Evolutionary conservation across 2,888 invertebrate species (phyloP).

Genomic region (Acleris cristana): DNA sequence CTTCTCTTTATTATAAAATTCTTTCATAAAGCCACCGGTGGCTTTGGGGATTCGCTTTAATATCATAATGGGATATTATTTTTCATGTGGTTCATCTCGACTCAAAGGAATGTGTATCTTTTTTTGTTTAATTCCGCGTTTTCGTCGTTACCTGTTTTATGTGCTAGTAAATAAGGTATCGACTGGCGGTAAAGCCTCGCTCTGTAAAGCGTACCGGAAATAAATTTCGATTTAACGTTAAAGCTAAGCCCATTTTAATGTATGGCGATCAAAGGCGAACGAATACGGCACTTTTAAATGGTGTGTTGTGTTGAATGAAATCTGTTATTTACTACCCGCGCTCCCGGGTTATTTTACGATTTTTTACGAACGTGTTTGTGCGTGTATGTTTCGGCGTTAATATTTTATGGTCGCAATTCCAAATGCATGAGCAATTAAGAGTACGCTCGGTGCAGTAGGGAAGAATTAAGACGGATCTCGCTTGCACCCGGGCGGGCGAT

Average conservation of each 20-base stretch:
- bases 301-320: conserved; percentile 16
- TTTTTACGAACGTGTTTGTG: neutral
- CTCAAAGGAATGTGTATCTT: conserved; percentile 43
- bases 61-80: conserved; percentile 78
- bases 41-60: conserved; percentile 77
- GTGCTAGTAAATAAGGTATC: conserved; percentile 48
- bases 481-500: conserved; percentile 53
- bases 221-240: conserved; percentile 43
- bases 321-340: neutral
- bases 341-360: neutral
- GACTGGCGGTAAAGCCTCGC: conserved; percentile 44
- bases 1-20: conserved; percentile 79
- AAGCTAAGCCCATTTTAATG: conserved; percentile 39
- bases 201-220: conserved; percentile 39
- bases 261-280: conserved; percentile 35
- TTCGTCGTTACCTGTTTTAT: conserved; percentile 46
- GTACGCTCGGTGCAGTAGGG: conserved; percentile 42
- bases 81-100: conserved; percentile 62
- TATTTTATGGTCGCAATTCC: conserved; percentile 35
- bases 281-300: conserved; percentile 25
- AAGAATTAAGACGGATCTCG: conserved; percentile 53
- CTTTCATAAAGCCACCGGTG: conserved; percentile 74
- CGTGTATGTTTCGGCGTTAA: conserved; percentile 6
- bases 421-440: conserved; percentile 48
- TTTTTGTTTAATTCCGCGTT: conserved; percentile 37